Evolutionary conservation across 2,113 vertebrate species (phyloP), one percentile per base, ranked within the genome.

Genomic region (Phrynocephalus versicolor): DNA sequence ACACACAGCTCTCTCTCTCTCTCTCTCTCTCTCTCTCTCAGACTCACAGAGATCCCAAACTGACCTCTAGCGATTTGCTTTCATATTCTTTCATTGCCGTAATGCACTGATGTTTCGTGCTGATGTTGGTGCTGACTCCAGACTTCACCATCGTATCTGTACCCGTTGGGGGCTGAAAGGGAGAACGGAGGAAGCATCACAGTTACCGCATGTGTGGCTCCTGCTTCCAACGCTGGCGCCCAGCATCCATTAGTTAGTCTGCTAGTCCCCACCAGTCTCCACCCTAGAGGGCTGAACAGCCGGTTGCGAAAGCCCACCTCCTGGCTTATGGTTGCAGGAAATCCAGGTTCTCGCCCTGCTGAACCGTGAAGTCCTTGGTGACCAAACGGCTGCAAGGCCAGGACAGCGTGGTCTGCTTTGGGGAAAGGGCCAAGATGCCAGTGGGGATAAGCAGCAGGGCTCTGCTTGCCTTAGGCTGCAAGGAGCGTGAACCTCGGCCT

Each of bases 61-160:
- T 92, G 74, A 98, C 97, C 97, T 98, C 97, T 0, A 98, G 90
- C 3, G 97, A 98, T 84, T 98, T 98, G 96, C 98, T 99, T 91
- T 99, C 98, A 0, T 99, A 99, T 73, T 99, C 99, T 90, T 99
- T 99, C 99, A 99, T 99, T 80, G 99, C 99, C 8, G 98, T 99
- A 90, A 99, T 99, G 87, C 99, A 99, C 81, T 99, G 99, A 89
- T 99, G 99, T 84, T 99, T 99, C 74, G 98, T 99, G 90, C 97
- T 99, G 95, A 99, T 99, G 94, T 97, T 99, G 0, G 98, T 99
- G 89, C 98, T 99, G 81, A 98, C 98, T 0, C 98, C 98, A 0
- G 97, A 97, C 81, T 99, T 99, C 27, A 99, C 98, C 99, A 99
- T 99, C 1, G 98, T 99, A 92, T 99, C 99, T 3, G 96, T 98